A percentile compares a stretch with the other conserved stretches of the same genome.
These are phyloP conservation scores for Cheilosia vernalis DNA, from an alignment of 2,888 invertebrate species.

Conservation along the genomic window DNA sequence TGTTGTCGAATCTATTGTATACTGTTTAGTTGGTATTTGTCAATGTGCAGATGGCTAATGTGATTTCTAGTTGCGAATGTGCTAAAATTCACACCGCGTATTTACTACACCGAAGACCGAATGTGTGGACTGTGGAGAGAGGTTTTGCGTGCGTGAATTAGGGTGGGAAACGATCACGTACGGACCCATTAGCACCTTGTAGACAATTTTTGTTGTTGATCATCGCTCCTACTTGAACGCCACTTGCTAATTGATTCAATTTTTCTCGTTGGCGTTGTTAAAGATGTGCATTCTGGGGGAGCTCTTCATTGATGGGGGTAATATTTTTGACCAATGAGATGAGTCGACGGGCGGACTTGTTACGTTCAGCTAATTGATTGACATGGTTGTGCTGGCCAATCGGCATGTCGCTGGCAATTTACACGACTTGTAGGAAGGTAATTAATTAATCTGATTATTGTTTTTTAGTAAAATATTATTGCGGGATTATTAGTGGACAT, in stretches of 20 bases:
- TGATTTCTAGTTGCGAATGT: conserved; percentile 62
- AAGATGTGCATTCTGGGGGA: conserved; percentile 33
- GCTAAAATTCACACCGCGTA: conserved; percentile 73
- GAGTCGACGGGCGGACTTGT: conserved; percentile 61
- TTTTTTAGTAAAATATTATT: neutral
- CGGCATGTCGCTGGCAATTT: conserved; percentile 33
- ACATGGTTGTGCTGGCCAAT: conserved; percentile 55
- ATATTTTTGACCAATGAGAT: conserved; percentile 57
- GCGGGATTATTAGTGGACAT: neutral
- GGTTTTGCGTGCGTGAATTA: conserved; percentile 53
- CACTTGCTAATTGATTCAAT: conserved; percentile 66
- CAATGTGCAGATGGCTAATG: conserved; percentile 66
- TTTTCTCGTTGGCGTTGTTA: conserved; percentile 28
- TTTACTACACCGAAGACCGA: conserved; percentile 23
- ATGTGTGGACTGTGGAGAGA: conserved; percentile 21
- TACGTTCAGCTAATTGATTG: conserved; percentile 57
- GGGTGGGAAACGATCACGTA: conserved; percentile 65
- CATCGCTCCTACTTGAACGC: conserved; percentile 59
- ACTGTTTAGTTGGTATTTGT: conserved; percentile 26
- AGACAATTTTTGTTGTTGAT: conserved; percentile 65
- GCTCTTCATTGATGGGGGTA: conserved; percentile 18
- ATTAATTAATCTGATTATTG: conserved; percentile 13
- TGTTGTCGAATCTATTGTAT: conserved; percentile 25
- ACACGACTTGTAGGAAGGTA: conserved; percentile 13
- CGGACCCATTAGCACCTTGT: conserved; percentile 66